Evolutionary conservation across 2,797 vertebrate species (phyloP).

Genomic region (Dipus sagitta): DNA sequence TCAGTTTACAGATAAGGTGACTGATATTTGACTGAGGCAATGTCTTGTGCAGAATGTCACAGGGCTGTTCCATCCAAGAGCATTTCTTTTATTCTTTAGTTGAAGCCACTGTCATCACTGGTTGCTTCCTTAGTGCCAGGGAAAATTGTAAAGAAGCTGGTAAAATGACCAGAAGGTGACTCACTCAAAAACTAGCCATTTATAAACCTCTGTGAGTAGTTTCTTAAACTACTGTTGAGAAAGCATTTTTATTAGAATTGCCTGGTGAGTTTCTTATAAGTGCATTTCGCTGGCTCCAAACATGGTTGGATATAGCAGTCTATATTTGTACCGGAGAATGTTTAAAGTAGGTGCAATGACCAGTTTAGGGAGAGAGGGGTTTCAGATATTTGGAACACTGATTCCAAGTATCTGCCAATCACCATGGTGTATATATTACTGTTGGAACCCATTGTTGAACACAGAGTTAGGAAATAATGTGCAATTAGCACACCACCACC

Average conservation of each 20-base stretch:
- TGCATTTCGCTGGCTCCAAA: background rate
- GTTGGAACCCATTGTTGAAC: accelerated
- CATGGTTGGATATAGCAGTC: background rate
- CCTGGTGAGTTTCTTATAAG: background rate
- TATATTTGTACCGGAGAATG: background rate
- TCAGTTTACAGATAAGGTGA: background rate
- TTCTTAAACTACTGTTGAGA: background rate
- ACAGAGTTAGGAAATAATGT: background rate
- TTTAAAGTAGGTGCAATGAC: background rate
- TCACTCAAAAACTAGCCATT: background rate
- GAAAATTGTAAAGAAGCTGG: background rate
- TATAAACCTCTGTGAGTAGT: background rate
- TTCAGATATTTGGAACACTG: background rate
- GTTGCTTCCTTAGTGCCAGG: background rate
- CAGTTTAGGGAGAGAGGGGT: accelerated
- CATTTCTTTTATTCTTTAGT: background rate
- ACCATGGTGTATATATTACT: background rate
- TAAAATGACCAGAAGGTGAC: background rate
- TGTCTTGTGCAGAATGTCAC: background rate
- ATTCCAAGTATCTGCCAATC: background rate
- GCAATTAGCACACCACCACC: accelerated
- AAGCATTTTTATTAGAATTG: background rate
- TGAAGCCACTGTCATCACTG: background rate
- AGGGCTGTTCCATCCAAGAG: background rate
- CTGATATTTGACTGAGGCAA: background rate